Evolutionary conservation across 2,797 vertebrate genomes (phyloP).

Genomic region (Tangara arthus): DNA sequence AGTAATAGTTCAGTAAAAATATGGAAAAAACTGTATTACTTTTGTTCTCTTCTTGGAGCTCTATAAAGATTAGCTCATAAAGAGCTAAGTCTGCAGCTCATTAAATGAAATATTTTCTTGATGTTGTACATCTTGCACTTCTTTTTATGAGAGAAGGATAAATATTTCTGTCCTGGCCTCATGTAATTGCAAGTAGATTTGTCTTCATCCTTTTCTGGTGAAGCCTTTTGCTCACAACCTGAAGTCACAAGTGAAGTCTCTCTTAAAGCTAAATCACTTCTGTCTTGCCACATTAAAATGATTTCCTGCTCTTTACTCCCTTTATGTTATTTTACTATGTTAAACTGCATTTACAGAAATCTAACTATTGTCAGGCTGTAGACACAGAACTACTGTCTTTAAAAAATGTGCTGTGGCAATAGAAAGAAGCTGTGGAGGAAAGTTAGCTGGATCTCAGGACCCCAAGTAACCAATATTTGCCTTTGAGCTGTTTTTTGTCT

Average conservation of each 20-base stretch:
- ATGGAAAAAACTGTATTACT: background rate
- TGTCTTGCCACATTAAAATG: background rate
- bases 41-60: background rate
- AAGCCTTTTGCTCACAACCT: background rate
- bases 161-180: background rate
- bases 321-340: background rate
- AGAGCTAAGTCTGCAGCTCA: background rate
- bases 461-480: background rate
- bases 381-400: background rate
- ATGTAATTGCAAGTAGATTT: background rate
- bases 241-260: background rate
- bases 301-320: background rate
- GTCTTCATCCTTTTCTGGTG: background rate
- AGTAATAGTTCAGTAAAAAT: background rate
- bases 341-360: background rate
- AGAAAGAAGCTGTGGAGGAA: background rate
- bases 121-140: background rate
- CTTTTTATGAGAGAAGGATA: background rate
- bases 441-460: background rate
- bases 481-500: background rate
- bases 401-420: background rate
- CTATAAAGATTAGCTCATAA: background rate
- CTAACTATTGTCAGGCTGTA: accelerated
- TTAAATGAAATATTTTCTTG: background rate
- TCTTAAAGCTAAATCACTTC: background rate